Evolutionary conservation across 2,888 invertebrate genomes (phyloP).

Genomic region (Vannuccia rotundouncinata): DNA sequence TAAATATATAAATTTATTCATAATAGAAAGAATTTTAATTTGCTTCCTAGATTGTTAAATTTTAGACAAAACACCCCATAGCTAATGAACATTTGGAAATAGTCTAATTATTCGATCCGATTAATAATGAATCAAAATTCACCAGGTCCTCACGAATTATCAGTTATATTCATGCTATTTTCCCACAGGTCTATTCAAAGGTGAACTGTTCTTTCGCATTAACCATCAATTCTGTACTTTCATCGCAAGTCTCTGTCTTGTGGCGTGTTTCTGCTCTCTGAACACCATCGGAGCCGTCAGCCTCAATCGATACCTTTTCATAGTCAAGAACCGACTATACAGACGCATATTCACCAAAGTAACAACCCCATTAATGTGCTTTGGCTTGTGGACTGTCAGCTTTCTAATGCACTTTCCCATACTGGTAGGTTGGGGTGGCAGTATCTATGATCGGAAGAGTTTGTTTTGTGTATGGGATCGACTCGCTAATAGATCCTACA

Average conservation of each 20-base stretch:
- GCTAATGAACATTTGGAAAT: too few species aligned
- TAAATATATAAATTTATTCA: too few species aligned
- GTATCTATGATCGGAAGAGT: constrained; percentile 43
- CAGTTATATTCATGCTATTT: too few species aligned
- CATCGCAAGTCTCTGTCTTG: constrained; percentile 42
- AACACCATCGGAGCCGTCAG: constrained; percentile 42
- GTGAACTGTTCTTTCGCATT: constrained; percentile 41
- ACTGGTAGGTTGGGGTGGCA: constrained; percentile 43
- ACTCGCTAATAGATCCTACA: constrained; percentile 42
- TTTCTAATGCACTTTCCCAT: constrained; percentile 42
- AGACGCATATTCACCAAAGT: constrained; percentile 40
- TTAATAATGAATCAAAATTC: too few species aligned
- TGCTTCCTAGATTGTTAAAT: too few species aligned
- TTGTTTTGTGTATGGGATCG: constrained; percentile 43
- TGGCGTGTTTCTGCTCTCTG: constrained; percentile 42
- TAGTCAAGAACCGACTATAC: constrained; percentile 41
- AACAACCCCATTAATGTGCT: constrained; percentile 41
- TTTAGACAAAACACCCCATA: too few species aligned
- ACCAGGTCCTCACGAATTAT: too few species aligned
- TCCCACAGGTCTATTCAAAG: too few species aligned
- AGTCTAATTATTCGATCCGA: too few species aligned
- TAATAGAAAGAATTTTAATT: too few species aligned
- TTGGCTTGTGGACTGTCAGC: constrained; percentile 42
- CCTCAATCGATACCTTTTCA: constrained; percentile 42
- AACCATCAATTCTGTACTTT: constrained; percentile 42